phyloP scores from a whole-genome alignment of 1,140 invertebrate species.

The Chelonus insularis region DNA sequence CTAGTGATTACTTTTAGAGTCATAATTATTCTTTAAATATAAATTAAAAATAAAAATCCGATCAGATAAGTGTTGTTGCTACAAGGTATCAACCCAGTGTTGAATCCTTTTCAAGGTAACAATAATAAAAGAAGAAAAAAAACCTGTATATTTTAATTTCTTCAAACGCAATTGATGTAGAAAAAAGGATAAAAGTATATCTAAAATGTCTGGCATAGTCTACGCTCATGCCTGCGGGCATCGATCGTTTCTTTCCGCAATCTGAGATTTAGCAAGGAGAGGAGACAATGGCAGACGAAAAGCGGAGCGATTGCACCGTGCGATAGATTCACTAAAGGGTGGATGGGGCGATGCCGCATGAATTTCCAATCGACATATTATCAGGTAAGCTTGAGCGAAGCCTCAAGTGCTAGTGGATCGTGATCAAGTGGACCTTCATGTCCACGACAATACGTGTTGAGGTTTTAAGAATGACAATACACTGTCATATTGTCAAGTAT shows the following conservation, averaged over 20 bases:
- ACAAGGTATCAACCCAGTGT: too few species aligned
- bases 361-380: constrained; percentile 41
- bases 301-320: constrained; percentile 27
- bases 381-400: constrained; percentile 33
- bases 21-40: too few species aligned
- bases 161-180: background rate
- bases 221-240: constrained; percentile 1
- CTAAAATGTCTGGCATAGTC: background rate
- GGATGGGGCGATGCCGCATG: constrained; percentile 28
- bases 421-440: constrained; percentile 43
- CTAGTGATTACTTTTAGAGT: too few species aligned
- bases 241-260: constrained; percentile 9
- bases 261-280: constrained; percentile 7
- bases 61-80: too few species aligned
- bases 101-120: too few species aligned
- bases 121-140: too few species aligned
- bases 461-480: constrained; percentile 53
- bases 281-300: constrained; percentile 16
- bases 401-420: constrained; percentile 43
- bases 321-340: constrained; percentile 29
- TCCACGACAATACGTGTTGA: constrained; percentile 33
- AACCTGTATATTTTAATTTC: too few species aligned
- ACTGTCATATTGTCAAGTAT: constrained; percentile 40
- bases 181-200: background rate
- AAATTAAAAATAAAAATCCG: too few species aligned